Percentiles rank a stretch among this genome's conserved stretches.
These are phyloP conservation scores for Drosophila murphyi DNA, from an alignment of 1,140 invertebrate genomes.

Conservation along the genomic window DNA sequence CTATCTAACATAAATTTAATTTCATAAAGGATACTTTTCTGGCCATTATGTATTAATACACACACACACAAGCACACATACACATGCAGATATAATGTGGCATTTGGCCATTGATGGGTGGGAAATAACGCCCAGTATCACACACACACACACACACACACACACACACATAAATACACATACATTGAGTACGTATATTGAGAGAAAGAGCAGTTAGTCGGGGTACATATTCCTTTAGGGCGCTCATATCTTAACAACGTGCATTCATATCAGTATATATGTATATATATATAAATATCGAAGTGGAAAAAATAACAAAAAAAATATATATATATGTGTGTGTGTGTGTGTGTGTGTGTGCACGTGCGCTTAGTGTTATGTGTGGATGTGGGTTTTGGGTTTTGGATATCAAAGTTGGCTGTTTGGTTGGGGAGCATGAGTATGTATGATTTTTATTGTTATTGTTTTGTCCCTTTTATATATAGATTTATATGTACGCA, in stretches of 20 bases:
- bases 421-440: conserved; percentile 22
- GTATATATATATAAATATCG: conserved; percentile 13
- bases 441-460: conserved; percentile 83
- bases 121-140: conserved; percentile 15
- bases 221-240: conserved; percentile 33
- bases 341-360: conserved; percentile 14
- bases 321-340: conserved; percentile 8
- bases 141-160: conserved; percentile 5
- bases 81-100: conserved; percentile 33
- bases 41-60: conserved; percentile 53
- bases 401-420: conserved; percentile 5
- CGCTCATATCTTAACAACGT: conserved; percentile 71
- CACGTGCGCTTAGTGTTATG: conserved; percentile 28
- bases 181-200: not conserved
- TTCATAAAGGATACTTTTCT: conserved; percentile 63
- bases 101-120: conserved; percentile 3
- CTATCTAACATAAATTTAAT: conserved; percentile 61
- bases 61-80: not conserved
- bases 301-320: too few species aligned
- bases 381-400: conserved; percentile 4
- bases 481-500: conserved; percentile 41
- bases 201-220: conserved; percentile 3
- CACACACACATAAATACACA: not conserved
- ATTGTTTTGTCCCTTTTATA: conserved; percentile 82
- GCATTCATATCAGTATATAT: conserved; percentile 42